phyloP scores from a whole-genome alignment of 1,140 invertebrate genomes.

The Ips nitidus region DNA sequence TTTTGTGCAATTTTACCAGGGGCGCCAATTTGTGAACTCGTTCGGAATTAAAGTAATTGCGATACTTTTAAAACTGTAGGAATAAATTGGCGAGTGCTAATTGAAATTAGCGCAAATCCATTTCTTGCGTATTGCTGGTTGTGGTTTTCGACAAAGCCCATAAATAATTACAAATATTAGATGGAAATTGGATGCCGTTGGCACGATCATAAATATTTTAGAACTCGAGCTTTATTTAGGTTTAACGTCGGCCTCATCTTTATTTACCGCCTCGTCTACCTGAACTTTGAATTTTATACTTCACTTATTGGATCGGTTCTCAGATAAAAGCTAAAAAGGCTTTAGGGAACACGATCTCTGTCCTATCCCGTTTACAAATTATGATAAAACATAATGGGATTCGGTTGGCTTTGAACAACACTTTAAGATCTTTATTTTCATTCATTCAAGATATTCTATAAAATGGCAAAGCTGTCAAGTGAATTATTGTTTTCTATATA shows the following conservation, averaged over 20 bases:
- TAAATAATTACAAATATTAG: slow-evolving; percentile 16
- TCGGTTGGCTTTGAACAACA: too few species aligned
- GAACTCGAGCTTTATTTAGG: slow-evolving; percentile 4
- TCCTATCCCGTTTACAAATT: not conserved
- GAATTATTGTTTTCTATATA: too few species aligned
- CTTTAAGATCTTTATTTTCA: too few species aligned
- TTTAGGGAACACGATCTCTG: not conserved
- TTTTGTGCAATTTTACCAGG: not conserved
- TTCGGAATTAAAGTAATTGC: too few species aligned
- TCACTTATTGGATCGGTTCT: slow-evolving; percentile 1
- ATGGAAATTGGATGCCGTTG: slow-evolving; percentile 5
- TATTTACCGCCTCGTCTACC: slow-evolving; percentile 12
- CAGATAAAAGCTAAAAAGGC: not conserved
- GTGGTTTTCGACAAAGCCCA: not conserved
- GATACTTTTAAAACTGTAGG: too few species aligned
- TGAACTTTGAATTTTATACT: slow-evolving; percentile 6
- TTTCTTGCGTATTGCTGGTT: too few species aligned
- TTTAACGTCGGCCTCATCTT: slow-evolving; percentile 11
- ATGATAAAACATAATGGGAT: too few species aligned
- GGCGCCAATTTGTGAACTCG: too few species aligned
- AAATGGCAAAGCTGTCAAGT: too few species aligned
- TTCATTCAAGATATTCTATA: too few species aligned
- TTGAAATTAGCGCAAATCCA: too few species aligned
- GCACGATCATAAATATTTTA: slow-evolving; percentile 11
- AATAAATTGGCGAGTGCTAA: too few species aligned